Evolutionary conservation across 2,113 vertebrate genomes (phyloP), one percentile per base, ranked within the genome.

Genomic region (Struthio camelus): DNA sequence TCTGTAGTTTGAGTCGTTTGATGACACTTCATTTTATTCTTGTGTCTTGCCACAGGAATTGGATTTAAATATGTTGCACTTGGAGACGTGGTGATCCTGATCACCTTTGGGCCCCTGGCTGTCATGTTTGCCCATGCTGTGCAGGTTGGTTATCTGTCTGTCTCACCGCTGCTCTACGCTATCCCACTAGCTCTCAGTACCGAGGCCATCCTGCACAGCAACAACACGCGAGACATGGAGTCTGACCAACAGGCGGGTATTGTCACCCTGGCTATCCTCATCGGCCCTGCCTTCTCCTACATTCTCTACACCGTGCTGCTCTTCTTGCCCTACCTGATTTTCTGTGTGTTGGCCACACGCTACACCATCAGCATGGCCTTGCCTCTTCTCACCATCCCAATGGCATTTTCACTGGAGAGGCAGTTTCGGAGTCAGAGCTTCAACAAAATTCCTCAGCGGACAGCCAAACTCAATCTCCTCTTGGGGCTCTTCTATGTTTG

Each of bases 211-310:
- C 99, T 99, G 85, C 99, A 99, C 97, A 99, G 99, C 98, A 99
- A 99, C 98, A 99, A 99, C 98, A 99, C 99, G 0, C 97, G 99
- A 93, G 99, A 99, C 98, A 98, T 99, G 98, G 99, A 99, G 93
- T 99, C 99, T 0, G 99, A 99, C 98, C 98, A 85, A 85, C 99
- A 98, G 95, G 99, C 99, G 0, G 99, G 99, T 72, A 99, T 99
- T 5, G 99, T 99, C 97, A 99, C 99, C 1, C 78, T 99, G 94
- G 99, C 99, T 92, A 99, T 99, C 97, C 98, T 99, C 71, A 97
- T 99, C 1, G 99, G 99, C 16, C 99, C 99, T 17, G 98, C 98
- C 1, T 94, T 99, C 67, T 99, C 99, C 76, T 99, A 99, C 36
- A n/a, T 99, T 30, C 98, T 99, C 87, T 99, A 99, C 98, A 99